Base-by-base conservation (phyloP, 2,113 vertebrate species). In the Vulpes vulpes region DNA sequence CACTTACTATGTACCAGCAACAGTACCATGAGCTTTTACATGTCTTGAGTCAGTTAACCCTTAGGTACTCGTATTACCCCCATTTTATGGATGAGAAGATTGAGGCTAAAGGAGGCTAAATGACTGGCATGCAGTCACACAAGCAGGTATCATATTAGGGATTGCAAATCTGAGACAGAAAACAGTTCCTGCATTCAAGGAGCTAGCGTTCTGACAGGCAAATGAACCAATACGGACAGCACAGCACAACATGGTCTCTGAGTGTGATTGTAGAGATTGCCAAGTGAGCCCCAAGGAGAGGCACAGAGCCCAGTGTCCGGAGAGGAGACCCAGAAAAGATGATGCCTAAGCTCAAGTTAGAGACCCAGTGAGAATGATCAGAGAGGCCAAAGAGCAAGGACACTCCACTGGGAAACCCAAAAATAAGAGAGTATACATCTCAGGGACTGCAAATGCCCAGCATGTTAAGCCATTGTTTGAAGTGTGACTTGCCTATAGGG, bases 391-490 rank as follows among this genome's bases (percentile, higher is more conserved):
- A 55, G 59, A 79, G 27, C 16, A 53, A 38, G 53, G 19, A n/a
- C 12, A 14, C 5, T 3, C 59, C 51, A 30, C 0, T 0, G 4
- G 23, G 23, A n/a, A 78, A 1, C 38, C 59, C 81, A 4, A 27
- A 78, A 32, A 3, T 32, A 2, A 38, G 25, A 95, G 27, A 1
- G 1, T 8, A 0, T 32, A 23, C 12, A 0, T 19, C 27, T 20
- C 1, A 11, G 53, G 25, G 20, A 57, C 27, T 30, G 62, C 8
- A 16, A 11, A 7, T 3, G 0, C 17, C 71, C 38, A n/a, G 8
- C 57, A 15, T 10, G 76, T 0, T 17, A 78, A 78, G 23, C 60
- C 85, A 55, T 15, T 62, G 43, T 14, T 74, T 53, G 35, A n/a
- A 71, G 74, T 30, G 71, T 12, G n/a, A 78, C 62, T 78, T 90